These are phyloP conservation scores for Coracopsis vasa DNA, from an alignment of 2,113 vertebrate genomes.

Conservation along the genomic window DNA sequence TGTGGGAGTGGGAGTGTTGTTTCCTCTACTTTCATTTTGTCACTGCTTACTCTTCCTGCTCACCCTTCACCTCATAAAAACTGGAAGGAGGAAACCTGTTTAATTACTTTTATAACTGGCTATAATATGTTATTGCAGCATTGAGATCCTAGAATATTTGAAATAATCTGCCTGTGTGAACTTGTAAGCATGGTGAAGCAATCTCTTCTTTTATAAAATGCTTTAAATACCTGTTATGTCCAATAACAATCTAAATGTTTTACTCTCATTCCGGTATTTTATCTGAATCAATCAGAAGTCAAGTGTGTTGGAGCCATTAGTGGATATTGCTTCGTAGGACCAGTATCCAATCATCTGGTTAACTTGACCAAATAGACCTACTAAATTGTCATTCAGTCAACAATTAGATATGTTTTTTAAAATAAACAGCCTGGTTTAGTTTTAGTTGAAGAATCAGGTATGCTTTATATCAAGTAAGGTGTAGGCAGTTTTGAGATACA, in stretches of 20 bases:
- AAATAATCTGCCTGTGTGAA: background rate
- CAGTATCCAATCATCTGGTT: background rate
- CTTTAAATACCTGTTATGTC: background rate
- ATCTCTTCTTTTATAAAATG: background rate
- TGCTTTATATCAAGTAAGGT: background rate
- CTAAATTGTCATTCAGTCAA: background rate
- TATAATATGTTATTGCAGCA: background rate
- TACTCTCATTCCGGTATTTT: background rate
- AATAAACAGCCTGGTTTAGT: background rate
- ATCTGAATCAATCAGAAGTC: background rate
- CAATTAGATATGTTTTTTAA: background rate
- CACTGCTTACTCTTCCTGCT: background rate
- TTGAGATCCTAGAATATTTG: background rate
- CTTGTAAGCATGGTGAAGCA: background rate
- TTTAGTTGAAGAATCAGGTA: background rate
- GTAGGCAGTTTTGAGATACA: background rate
- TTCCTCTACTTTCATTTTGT: background rate
- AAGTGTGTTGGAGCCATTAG: background rate
- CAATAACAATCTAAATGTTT: background rate
- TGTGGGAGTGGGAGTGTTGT: background rate
- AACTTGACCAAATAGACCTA: background rate
- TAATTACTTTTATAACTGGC: background rate
- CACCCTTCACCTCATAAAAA: background rate
- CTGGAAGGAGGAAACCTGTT: background rate
- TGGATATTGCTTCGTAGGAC: background rate